Percentiles rank a stretch among this genome's conserved stretches.
These are phyloP conservation scores for Mormoops blainvillei DNA, from an alignment of 2,113 vertebrate species.

Conservation along the genomic window DNA sequence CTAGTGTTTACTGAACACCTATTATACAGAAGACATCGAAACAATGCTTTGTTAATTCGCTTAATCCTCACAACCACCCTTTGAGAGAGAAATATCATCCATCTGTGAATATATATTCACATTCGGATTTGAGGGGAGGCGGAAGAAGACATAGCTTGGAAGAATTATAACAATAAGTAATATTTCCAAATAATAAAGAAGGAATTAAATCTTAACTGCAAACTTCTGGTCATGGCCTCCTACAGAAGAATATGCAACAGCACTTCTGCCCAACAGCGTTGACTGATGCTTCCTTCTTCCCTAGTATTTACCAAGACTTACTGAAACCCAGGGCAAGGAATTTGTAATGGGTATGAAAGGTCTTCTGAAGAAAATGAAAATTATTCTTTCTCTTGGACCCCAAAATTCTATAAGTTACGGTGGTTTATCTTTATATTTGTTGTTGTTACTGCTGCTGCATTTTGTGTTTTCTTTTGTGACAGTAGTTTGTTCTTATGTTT, in stretches of 20 bases:
- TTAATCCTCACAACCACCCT: neutral
- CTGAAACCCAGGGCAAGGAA: neutral
- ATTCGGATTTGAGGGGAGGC: neutral
- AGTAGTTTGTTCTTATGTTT: neutral
- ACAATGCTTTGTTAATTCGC: neutral
- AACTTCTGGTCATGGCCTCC: neutral
- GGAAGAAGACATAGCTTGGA: neutral
- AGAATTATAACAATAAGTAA: neutral
- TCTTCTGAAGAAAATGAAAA: neutral
- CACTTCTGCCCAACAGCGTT: neutral
- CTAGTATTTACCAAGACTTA: neutral
- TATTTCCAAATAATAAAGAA: neutral
- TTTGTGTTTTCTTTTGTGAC: neutral
- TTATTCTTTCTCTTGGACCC: neutral
- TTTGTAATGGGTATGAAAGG: neutral
- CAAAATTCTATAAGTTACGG: neutral
- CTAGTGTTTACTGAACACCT: neutral
- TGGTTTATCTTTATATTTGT: neutral
- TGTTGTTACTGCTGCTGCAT: neutral
- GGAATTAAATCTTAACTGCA: neutral
- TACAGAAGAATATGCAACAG: neutral
- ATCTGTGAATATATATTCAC: neutral
- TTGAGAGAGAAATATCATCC: neutral
- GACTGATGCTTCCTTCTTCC: neutral
- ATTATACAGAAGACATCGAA: neutral